Evolutionary conservation across 2,113 vertebrate species (phyloP).

Genomic region (Chloropsis cyanopogon): DNA sequence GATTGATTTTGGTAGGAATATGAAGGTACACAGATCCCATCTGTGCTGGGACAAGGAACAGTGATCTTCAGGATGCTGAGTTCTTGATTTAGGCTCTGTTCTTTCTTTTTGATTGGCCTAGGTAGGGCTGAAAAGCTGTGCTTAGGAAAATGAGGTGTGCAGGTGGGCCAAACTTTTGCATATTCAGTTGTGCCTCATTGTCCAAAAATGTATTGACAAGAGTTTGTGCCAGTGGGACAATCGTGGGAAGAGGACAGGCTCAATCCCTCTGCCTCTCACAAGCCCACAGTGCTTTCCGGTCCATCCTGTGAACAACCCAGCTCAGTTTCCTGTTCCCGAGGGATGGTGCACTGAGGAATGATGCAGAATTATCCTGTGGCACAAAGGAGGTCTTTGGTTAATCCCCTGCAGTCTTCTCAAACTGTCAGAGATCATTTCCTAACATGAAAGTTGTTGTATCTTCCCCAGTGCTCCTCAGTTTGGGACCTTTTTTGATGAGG

Average conservation of each 20-base stretch:
- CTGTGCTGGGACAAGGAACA: neutral
- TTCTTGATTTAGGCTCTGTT: neutral
- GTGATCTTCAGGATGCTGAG: neutral
- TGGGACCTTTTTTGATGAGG: neutral
- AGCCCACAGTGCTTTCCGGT: neutral
- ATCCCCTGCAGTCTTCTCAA: neutral
- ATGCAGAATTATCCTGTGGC: neutral
- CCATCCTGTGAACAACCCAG: neutral
- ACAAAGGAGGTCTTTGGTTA: neutral
- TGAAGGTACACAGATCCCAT: neutral
- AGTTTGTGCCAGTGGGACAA: neutral
- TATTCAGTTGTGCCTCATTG: accelerated
- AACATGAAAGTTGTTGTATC: neutral
- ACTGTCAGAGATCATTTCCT: neutral
- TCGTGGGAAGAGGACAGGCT: neutral
- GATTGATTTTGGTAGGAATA: neutral
- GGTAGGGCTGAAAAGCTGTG: neutral
- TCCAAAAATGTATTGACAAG: neutral
- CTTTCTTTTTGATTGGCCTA: neutral
- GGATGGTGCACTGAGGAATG: neutral
- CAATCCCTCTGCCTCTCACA: neutral
- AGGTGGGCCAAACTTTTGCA: neutral
- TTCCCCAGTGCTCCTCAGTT: neutral
- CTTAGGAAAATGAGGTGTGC: neutral
- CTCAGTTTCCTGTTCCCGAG: neutral